Conservation (phyloP, 2,888 invertebrate species). For the Gnatocerus cornutus region DNA sequence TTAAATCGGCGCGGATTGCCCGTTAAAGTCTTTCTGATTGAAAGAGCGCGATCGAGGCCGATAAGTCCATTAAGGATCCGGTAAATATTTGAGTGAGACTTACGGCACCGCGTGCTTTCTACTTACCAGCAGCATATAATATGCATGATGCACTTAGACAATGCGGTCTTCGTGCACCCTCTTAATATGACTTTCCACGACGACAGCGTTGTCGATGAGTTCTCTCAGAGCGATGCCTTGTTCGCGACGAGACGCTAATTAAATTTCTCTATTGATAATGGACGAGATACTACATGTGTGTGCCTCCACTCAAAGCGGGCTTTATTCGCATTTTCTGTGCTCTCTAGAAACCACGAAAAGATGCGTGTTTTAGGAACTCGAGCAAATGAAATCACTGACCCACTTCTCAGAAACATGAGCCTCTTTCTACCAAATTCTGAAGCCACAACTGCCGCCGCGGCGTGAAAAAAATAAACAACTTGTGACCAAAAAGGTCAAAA, state of each 20-base stretch:
- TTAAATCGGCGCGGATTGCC: slow-evolving; percentile 39
- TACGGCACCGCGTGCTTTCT: slow-evolving; percentile 56
- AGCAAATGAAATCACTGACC: too few relatives aligned
- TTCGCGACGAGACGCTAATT: slow-evolving; percentile 50
- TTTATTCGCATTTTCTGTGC: slow-evolving; percentile 12
- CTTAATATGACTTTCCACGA: slow-evolving; percentile 49
- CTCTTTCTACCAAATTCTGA: too few relatives aligned
- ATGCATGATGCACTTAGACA: slow-evolving; percentile 62
- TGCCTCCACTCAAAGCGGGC: slow-evolving; percentile 21
- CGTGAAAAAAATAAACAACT: too few relatives aligned
- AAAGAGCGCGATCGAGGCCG: slow-evolving; percentile 46
- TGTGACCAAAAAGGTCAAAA: too few relatives aligned
- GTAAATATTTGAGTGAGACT: slow-evolving; percentile 62
- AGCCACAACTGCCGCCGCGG: too few relatives aligned
- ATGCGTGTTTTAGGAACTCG: too few relatives aligned
- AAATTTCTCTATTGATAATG: slow-evolving; percentile 51
- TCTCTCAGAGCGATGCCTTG: slow-evolving; percentile 44
- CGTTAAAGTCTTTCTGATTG: slow-evolving; percentile 40
- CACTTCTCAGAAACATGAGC: too few relatives aligned
- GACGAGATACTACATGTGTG: slow-evolving; percentile 45
- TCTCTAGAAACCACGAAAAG: too few relatives aligned
- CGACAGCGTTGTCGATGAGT: slow-evolving; percentile 14
- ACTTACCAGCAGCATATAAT: slow-evolving; percentile 58
- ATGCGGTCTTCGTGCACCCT: slow-evolving; percentile 51
- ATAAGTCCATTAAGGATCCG: slow-evolving; percentile 58